Evolutionary conservation across 2,888 invertebrate genomes (phyloP), one percentile per base, ranked within the genome.

Genomic region (Caenorhabditis zanzibari): DNA sequence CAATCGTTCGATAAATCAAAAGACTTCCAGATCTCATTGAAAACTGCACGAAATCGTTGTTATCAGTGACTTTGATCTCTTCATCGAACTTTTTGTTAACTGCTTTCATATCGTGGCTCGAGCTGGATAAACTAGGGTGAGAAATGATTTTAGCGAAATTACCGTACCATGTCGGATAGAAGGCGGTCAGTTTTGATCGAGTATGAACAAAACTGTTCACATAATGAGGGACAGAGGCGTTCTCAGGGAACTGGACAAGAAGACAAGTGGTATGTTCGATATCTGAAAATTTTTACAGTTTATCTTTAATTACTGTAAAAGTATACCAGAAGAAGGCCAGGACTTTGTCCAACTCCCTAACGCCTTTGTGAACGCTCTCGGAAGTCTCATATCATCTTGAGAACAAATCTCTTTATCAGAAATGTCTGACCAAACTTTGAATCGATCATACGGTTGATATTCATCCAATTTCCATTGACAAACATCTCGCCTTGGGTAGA

Each of bases 141-240:
- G 54, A 35, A n/a, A n/a, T n/a, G n/a, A n/a, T n/a, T n/a, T n/a
- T n/a, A n/a, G n/a, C n/a, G n/a, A n/a, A n/a, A n/a, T n/a, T n/a
- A n/a, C n/a, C 19, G 6, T 32, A 90, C 90, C 90, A 90, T 28
- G 71, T 64, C 2, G 90, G 90, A 81, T 88, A 90, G 61, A 87
- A 88, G 7, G 86, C 87, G 2, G 88, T 87, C 10, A 90, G 71
- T 49, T 88, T 86, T 7, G 85, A 80, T 52, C 86, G 44, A 10
- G 85, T 86, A 38, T 89, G 85, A 10, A 90, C 89, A 71, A 90
- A 90, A n/a, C 89, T 84, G 61, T 86, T 85, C 54, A 88, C 75
- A 58, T 85, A 89, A 61, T 84, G 82, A n/a, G 68, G 41, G 6
- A 73, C 26, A 0, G 73, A 79, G 0, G 73, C 77, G 24, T 82